These are phyloP conservation scores for Euura lappo DNA, from an alignment of 1,140 invertebrate species.

Conservation along the genomic window DNA sequence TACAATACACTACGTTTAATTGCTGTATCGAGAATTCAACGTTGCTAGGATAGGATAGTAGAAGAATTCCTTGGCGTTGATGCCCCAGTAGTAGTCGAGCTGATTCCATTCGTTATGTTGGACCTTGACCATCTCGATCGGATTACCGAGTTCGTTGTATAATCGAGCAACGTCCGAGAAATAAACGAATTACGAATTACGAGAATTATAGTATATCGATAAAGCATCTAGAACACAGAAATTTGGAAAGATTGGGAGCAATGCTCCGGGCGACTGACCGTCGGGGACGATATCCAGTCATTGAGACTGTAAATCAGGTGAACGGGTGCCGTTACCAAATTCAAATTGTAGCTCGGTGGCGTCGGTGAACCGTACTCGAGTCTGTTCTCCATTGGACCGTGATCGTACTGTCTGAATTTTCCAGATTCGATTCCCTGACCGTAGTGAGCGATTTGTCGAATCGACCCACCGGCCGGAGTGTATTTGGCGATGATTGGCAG, in stretches of 20 bases:
- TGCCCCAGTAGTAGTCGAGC: conserved; percentile 65
- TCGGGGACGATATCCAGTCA: too few relatives aligned
- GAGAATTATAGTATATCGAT: too few relatives aligned
- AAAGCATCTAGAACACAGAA: too few relatives aligned
- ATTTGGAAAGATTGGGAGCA: too few relatives aligned
- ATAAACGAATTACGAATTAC: too few relatives aligned
- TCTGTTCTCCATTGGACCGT: conserved; percentile 57
- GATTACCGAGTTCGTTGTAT: conserved; percentile 48
- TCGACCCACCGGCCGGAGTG: conserved; percentile 81
- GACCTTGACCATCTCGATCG: conserved; percentile 54
- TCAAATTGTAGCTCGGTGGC: conserved; percentile 45
- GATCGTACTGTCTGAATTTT: conserved; percentile 65
- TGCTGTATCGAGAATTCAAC: too few relatives aligned
- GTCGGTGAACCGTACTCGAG: conserved; percentile 56
- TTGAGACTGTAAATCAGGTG: conserved; percentile 62
- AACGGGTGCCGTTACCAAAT: conserved; percentile 58
- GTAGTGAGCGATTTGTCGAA: conserved; percentile 77
- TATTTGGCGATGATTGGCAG: conserved; percentile 77
- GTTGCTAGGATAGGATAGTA: conserved; percentile 36
- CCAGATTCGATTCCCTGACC: conserved; percentile 68
- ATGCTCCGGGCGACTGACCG: too few relatives aligned
- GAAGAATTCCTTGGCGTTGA: conserved; percentile 55
- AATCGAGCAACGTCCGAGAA: not conserved
- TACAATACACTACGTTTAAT: too few relatives aligned
- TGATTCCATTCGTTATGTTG: conserved; percentile 61